phyloP scores from a whole-genome alignment of 1,140 invertebrate genomes.

The Akabosia matsudoensis region DNA sequence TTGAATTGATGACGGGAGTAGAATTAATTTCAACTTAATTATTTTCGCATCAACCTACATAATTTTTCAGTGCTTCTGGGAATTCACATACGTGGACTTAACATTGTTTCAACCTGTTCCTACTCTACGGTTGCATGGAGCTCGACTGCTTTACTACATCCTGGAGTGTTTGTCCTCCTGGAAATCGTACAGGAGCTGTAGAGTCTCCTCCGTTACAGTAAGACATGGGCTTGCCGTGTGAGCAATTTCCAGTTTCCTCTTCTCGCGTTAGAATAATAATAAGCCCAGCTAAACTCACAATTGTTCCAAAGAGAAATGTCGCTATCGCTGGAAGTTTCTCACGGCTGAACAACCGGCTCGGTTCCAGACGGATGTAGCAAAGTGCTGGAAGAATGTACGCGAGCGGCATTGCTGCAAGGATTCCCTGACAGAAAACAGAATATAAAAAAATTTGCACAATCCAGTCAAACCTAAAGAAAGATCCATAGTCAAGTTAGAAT shows the following conservation, averaged over 20 bases:
- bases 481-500: background rate
- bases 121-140: too few relatives aligned
- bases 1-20: too few relatives aligned
- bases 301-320: conserved; percentile 66
- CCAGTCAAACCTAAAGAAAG: background rate
- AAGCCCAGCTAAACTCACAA: conserved; percentile 65
- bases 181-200: background rate
- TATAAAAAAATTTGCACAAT: background rate
- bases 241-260: conserved; percentile 56
- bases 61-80: background rate
- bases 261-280: conserved; percentile 59
- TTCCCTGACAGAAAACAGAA: conserved; percentile 60
- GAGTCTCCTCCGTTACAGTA: conserved; percentile 52
- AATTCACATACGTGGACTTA: background rate
- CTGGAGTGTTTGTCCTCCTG: background rate
- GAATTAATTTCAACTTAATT: too few relatives aligned
- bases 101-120: too few relatives aligned
- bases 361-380: conserved; percentile 73
- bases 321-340: conserved; percentile 70
- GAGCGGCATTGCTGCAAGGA: conserved; percentile 76
- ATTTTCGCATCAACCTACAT: too few relatives aligned
- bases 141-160: background rate
- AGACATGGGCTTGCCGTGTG: conserved; percentile 61
- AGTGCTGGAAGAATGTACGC: conserved; percentile 79
- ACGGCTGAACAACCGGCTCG: conserved; percentile 64